These are phyloP conservation scores for Drosophila kuntzei DNA, from an alignment of 2,888 invertebrate genomes.

Conservation along the genomic window DNA sequence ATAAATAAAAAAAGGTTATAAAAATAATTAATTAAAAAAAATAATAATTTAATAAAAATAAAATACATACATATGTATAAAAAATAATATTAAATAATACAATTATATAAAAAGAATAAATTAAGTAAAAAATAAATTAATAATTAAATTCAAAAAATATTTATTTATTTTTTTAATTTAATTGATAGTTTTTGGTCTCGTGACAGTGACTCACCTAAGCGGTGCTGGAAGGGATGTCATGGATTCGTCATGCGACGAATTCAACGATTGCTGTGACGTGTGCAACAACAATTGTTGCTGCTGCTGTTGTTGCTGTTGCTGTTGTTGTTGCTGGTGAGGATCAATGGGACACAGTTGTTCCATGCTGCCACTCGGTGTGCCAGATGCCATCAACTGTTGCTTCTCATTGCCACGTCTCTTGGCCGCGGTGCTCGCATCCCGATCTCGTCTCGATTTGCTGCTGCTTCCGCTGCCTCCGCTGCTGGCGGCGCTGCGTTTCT, in stretches of 20 bases:
- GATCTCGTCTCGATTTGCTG: slow-evolving; percentile 86
- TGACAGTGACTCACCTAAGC: slow-evolving; percentile 78
- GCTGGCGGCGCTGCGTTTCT: slow-evolving; percentile 86
- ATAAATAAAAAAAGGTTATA: no score
- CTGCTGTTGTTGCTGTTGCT: slow-evolving; percentile 42
- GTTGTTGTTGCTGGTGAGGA: slow-evolving; percentile 46
- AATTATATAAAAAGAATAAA: no score
- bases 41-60: no score
- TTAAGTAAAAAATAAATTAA: no score
- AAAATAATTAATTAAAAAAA: no score
- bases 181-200: no score
- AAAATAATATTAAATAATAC: no score
- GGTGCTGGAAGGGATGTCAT: slow-evolving; percentile 84
- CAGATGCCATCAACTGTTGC: slow-evolving; percentile 47
- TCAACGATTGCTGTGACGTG: slow-evolving; percentile 82
- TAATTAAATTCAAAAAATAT: no score
- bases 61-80: no score
- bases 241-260: slow-evolving; percentile 85
- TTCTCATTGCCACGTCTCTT: slow-evolving; percentile 71
- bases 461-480: slow-evolving; percentile 84
- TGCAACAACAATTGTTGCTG: slow-evolving; percentile 79
- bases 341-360: slow-evolving; percentile 57
- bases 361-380: slow-evolving; percentile 38
- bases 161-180: no score
- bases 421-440: slow-evolving; percentile 78